These are phyloP conservation scores for Lacanobia oleracea DNA, from an alignment of 2,888 invertebrate genomes.

Conservation along the genomic window DNA sequence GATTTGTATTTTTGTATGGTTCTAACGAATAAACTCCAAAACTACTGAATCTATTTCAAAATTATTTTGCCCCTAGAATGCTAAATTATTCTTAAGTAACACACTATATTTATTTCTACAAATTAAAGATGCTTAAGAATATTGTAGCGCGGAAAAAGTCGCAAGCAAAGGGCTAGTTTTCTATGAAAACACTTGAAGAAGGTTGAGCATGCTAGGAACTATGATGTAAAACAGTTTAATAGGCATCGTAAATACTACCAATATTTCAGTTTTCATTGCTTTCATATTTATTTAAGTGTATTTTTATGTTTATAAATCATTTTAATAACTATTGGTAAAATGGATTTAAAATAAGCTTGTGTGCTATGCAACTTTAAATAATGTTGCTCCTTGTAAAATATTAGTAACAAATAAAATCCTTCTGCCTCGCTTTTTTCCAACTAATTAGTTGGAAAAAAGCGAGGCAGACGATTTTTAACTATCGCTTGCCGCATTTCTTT, in stretches of 20 bases:
- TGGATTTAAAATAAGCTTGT: background rate
- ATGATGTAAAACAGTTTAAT: background rate
- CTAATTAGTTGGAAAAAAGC: background rate
- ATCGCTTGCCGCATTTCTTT: background rate
- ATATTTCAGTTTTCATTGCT: background rate
- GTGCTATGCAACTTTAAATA: background rate
- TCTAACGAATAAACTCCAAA: no score
- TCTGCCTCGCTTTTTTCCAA: no score
- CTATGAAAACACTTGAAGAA: no score
- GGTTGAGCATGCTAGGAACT: no score
- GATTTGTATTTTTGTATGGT: no score
- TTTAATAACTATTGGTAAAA: background rate
- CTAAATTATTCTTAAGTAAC: no score
- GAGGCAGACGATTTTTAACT: background rate
- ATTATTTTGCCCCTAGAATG: no score
- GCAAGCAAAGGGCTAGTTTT: no score
- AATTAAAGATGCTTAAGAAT: no score
- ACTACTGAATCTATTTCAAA: no score
- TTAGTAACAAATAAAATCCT: background rate
- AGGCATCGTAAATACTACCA: background rate
- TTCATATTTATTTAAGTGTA: background rate
- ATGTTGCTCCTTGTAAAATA: background rate
- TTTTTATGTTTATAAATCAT: conserved; percentile 1
- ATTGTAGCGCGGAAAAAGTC: no score
- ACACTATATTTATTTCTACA: no score